Evolutionary conservation across 2,113 vertebrate genomes (phyloP).

Genomic region (Eclectus roratus): DNA sequence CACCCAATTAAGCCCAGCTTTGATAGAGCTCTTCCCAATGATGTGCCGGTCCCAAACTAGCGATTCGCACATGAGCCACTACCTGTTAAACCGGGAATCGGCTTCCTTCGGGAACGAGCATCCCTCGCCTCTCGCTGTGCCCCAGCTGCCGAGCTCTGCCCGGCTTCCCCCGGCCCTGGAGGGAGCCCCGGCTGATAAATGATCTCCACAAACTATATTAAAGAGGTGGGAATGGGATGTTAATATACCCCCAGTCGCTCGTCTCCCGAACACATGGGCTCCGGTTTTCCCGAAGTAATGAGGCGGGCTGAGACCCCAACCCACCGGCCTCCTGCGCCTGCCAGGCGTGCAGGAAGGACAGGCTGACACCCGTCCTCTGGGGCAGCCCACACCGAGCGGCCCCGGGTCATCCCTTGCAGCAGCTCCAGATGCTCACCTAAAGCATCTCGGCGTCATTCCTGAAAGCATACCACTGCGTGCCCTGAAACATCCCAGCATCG

Average conservation of each 20-base stretch:
- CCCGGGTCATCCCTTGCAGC: neutral
- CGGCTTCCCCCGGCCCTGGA: slow-evolving; percentile 4
- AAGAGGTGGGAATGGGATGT: slow-evolving; percentile 71
- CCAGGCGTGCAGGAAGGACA: neutral
- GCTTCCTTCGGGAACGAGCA: slow-evolving; percentile 71
- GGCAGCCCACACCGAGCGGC: neutral
- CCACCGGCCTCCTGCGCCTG: neutral
- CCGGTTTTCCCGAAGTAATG: slow-evolving; percentile 17
- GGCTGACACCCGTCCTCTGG: neutral
- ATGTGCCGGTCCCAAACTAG: slow-evolving; percentile 77
- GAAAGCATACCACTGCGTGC: neutral
- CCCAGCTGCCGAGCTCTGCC: slow-evolving; percentile 75
- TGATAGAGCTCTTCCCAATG: slow-evolving; percentile 82
- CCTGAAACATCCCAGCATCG: neutral
- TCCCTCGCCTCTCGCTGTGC: slow-evolving; percentile 58
- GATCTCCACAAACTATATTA: slow-evolving; percentile 72
- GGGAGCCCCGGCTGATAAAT: slow-evolving; percentile 69
- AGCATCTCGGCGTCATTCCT: neutral
- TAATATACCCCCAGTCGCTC: slow-evolving; percentile 62
- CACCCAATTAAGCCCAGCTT: slow-evolving; percentile 96
- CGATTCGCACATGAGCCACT: slow-evolving; percentile 88
- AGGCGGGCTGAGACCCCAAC: neutral
- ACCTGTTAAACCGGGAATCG: slow-evolving; percentile 80
- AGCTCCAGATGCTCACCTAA: neutral
- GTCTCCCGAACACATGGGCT: slow-evolving; percentile 49